Evolutionary conservation across 2,797 vertebrate species (phyloP).

Genomic region (Microctenopoma stevenorrisi): DNA sequence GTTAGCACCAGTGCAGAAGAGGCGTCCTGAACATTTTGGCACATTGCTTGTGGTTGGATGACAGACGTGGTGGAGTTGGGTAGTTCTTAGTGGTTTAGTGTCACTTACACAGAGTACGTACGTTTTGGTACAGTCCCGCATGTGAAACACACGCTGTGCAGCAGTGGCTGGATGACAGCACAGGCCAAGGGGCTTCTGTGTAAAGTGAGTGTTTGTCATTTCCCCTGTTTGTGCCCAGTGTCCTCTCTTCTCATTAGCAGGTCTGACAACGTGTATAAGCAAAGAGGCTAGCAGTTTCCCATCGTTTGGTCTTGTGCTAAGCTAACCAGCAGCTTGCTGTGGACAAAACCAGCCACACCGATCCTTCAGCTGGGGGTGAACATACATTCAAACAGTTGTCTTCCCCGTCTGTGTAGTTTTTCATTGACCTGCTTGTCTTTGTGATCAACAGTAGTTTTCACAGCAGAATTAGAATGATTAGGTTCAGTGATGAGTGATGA

Average conservation of each 20-base stretch:
- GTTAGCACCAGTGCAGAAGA: constrained; percentile 25
- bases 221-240: too few relatives aligned
- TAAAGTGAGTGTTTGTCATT: too few relatives aligned
- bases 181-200: too few relatives aligned
- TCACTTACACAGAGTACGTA: not conserved
- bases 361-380: not conserved
- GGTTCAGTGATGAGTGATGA: too few relatives aligned
- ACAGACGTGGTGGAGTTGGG: not conserved
- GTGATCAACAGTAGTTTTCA: not conserved
- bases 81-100: not conserved
- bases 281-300: not conserved
- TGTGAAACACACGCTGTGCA: too few relatives aligned
- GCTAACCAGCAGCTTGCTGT: not conserved
- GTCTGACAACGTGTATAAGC: too few relatives aligned
- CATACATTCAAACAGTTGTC: not conserved
- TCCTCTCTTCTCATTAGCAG: too few relatives aligned
- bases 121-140: not conserved
- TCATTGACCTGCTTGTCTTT: too few relatives aligned
- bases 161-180: too few relatives aligned
- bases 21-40: constrained; percentile 36
- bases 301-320: not conserved
- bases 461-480: constrained; percentile 3
- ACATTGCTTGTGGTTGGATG: constrained; percentile 12
- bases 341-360: constrained; percentile 3
- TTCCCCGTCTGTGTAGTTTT: not conserved